Evolutionary conservation across 2,113 vertebrate species (phyloP).

Genomic region (Camelus dromedarius): DNA sequence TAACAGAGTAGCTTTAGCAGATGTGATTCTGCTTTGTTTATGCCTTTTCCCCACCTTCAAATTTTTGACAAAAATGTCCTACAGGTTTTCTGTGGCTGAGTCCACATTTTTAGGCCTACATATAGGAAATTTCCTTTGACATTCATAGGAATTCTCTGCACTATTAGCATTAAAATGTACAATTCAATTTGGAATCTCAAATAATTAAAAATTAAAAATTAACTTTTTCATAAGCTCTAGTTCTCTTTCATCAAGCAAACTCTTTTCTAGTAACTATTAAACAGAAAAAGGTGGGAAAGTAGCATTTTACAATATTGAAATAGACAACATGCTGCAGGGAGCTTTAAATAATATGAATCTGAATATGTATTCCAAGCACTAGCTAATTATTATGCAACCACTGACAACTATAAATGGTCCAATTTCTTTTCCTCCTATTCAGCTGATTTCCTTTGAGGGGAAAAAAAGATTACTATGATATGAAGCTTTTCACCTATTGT

Average conservation of each 20-base stretch:
- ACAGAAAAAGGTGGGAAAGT: slow-evolving; percentile 3
- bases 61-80: neutral
- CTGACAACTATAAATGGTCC: neutral
- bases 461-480: neutral
- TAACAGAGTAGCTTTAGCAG: neutral
- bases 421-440: neutral
- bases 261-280: slow-evolving; percentile 26
- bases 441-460: neutral
- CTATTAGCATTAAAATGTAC: neutral
- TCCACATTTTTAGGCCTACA: neutral
- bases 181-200: neutral
- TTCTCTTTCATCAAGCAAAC: neutral
- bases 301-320: slow-evolving; percentile 37
- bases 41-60: neutral
- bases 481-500: slow-evolving; percentile 34
- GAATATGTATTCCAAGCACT: neutral
- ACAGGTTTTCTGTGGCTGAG: neutral
- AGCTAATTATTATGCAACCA: slow-evolving; percentile 8
- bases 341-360: neutral
- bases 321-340: neutral
- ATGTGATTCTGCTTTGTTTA: neutral
- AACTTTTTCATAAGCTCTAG: slow-evolving; percentile 23
- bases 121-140: neutral
- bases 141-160: neutral
- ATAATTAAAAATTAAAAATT: slow-evolving; percentile 30